Conservation (phyloP, 2,113 vertebrate genomes). For the Menura novaehollandiae region DNA sequence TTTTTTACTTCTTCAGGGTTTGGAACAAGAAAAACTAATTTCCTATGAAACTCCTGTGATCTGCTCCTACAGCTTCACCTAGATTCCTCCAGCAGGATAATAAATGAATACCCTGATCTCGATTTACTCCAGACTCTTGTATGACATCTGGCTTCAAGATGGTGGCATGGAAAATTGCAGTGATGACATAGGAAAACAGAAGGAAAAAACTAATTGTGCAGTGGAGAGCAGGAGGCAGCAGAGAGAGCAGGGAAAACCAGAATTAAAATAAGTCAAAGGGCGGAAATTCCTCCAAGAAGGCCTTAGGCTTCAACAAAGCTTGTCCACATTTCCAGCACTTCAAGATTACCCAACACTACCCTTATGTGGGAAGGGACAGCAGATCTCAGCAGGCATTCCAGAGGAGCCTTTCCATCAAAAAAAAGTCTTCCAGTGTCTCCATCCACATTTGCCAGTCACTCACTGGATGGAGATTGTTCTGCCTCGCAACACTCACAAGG, state of each 20-base stretch:
- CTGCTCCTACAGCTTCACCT: neutral
- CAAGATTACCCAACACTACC: constrained; percentile 19
- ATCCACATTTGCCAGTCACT: neutral
- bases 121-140: neutral
- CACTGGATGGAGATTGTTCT: neutral
- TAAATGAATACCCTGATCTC: neutral
- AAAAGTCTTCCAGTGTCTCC: neutral
- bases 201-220: neutral
- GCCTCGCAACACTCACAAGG: neutral
- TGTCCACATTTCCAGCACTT: constrained; percentile 52
- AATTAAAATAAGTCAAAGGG: constrained; percentile 53
- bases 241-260: constrained; percentile 37
- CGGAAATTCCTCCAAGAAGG: constrained; percentile 47
- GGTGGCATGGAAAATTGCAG: constrained; percentile 39
- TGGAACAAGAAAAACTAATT: neutral
- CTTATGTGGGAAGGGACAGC: neutral
- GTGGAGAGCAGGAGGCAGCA: constrained; percentile 25
- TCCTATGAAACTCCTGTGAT: neutral
- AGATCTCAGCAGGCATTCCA: constrained; percentile 31
- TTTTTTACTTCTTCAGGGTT: neutral
- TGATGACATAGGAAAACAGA: constrained; percentile 30
- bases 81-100: neutral
- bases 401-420: neutral
- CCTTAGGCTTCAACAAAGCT: constrained; percentile 67
- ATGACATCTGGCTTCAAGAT: constrained; percentile 70